Evolutionary conservation across 1,140 invertebrate genomes (phyloP).

Genomic region (Drosophila subpulchrella): DNA sequence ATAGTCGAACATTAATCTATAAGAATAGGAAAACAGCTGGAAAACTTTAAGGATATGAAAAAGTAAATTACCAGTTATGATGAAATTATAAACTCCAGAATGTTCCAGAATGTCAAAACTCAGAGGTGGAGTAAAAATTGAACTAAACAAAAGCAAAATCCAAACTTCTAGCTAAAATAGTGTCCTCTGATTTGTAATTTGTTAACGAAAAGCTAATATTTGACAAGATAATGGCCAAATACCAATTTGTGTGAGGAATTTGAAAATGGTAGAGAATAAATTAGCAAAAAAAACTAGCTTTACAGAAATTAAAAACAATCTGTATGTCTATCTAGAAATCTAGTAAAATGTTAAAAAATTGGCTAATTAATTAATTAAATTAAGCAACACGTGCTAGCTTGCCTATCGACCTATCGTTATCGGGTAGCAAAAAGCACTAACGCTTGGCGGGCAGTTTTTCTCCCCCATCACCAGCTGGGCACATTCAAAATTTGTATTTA

Average conservation of each 20-base stretch:
- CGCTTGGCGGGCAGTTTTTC: background rate
- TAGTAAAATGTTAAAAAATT: too few relatives aligned
- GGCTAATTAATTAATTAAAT: background rate
- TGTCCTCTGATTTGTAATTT: background rate
- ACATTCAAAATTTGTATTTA: slow-evolving; percentile 21
- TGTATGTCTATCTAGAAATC: background rate
- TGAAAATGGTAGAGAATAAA: too few relatives aligned
- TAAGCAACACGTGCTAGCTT: background rate
- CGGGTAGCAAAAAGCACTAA: background rate
- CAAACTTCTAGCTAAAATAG: background rate
- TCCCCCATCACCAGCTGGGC: slow-evolving; percentile 23
- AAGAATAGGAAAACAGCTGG: background rate
- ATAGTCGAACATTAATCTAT: background rate
- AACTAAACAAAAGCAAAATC: background rate
- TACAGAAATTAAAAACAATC: too few relatives aligned
- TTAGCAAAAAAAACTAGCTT: background rate
- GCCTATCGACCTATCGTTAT: background rate
- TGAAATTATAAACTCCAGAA: slow-evolving; percentile 25
- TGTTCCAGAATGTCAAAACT: background rate
- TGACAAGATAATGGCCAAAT: background rate
- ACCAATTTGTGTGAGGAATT: background rate
- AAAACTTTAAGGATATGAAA: slow-evolving; percentile 7
- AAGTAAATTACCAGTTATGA: background rate
- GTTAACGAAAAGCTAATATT: background rate
- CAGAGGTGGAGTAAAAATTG: background rate